Conservation (phyloP, 2,797 vertebrate species). For the Knipowitschia caucasica region DNA sequence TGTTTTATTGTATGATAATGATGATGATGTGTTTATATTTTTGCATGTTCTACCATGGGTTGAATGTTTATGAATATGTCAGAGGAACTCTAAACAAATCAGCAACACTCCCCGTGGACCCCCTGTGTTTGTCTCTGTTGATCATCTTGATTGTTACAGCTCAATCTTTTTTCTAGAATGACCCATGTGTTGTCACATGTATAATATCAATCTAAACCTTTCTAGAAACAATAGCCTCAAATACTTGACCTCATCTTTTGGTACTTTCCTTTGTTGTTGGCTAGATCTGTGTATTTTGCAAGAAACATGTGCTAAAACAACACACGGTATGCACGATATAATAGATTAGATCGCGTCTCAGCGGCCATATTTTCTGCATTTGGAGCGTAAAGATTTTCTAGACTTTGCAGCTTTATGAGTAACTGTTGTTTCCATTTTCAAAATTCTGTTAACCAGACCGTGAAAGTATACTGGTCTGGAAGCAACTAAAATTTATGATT, state of each 20-base stretch:
- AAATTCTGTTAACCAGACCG: constrained; percentile 22
- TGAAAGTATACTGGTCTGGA: constrained; percentile 2
- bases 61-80: constrained; percentile 21
- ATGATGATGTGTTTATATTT: constrained; percentile 8
- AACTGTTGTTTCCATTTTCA: constrained; percentile 40
- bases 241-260: not conserved
- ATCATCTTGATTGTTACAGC: constrained; percentile 24
- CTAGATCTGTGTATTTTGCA: not conserved
- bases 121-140: constrained; percentile 49
- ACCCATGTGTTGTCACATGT: no score
- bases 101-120: constrained; percentile 36
- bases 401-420: not conserved
- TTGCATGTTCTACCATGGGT: not conserved
- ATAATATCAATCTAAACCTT: no score
- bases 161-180: not conserved
- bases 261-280: not conserved
- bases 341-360: no score
- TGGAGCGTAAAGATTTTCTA: not conserved
- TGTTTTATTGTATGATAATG: not conserved
- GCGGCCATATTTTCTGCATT: no score
- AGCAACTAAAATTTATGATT: constrained; percentile 6
- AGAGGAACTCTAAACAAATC: constrained; percentile 36
- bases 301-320: no score
- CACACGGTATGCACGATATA: no score
- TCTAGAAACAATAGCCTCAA: not conserved